Evolutionary conservation across 1,140 invertebrate genomes (phyloP), one percentile per base, ranked within the genome.

Genomic region (Pogonomyrmex barbatus): DNA sequence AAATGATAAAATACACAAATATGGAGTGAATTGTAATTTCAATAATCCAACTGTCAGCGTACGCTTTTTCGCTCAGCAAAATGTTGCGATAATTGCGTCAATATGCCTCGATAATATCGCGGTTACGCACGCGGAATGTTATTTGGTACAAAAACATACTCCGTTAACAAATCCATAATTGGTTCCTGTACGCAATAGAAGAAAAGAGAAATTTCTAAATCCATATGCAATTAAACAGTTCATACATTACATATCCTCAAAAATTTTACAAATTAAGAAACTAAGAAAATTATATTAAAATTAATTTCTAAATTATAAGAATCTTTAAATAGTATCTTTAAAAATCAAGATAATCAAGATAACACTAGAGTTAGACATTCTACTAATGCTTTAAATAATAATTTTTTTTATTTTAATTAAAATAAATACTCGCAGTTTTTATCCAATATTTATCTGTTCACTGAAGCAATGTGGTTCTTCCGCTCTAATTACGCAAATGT

Each of bases 81-180:
- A 78, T 9, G 4, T 17, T 39, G 14, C 17, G 39, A 30, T 58
- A 82, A 82, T 82, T 82, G 50, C 65, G 17, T 82, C 65, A 71
- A 82, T 67, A 2, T 82, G 14, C 14, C 62, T 45, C n/a, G 17
- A 71, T 58, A 56, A 82, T 71, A 58, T 58, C 24, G 36, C 39
- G 14, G 9, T 33, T 71, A 70, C 65, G 14, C 47, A 70, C n/a
- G 39, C 9, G 65, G 14, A 70, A 56, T 65, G 60, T 78, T 65
- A 67, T 36, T 78, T n/a, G 42, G 52, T 10, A 10, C 58, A 78
- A 78, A 78, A 78, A 78, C 60, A 8, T 14, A 42, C 2, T 54
- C 12, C 4, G 42, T 77, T 47, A 62, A 67, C 33, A 67, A 30
- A 62, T 67, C n/a, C 8, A 67, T 58, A 56, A 82, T 58, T 33